Conservation (phyloP, 2,888 invertebrate species). For the Taenaris catops region DNA sequence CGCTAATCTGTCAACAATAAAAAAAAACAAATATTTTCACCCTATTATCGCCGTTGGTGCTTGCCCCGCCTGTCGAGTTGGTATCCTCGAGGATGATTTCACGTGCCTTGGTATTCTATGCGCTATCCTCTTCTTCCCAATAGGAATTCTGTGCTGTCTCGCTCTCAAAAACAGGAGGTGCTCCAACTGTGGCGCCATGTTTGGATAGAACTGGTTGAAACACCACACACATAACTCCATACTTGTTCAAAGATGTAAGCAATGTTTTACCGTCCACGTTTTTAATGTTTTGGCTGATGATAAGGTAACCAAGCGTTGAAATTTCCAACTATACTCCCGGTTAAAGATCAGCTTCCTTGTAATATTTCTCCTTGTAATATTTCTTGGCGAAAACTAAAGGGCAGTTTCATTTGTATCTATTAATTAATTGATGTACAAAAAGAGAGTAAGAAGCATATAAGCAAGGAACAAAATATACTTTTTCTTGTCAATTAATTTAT, state of each 20-base stretch:
- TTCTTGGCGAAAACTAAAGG: no score
- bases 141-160: conserved; percentile 93
- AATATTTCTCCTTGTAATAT: no score
- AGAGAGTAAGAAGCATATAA: no score
- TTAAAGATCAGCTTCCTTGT: no score
- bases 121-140: conserved; percentile 91
- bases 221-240: conserved; percentile 10
- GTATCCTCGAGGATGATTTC: conserved; percentile 92
- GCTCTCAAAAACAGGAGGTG: conserved; percentile 91
- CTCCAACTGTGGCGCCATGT: conserved; percentile 92
- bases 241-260: conserved; percentile 11
- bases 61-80: conserved; percentile 94
- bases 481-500: no score
- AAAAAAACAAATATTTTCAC: no score
- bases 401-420: no score
- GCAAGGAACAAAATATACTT: no score
- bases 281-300: conserved; percentile 20
- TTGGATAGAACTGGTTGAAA: conserved; percentile 64
- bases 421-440: no score
- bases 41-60: conserved; percentile 92
- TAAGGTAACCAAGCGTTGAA: conserved; percentile 23
- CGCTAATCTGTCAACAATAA: no score
- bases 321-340: no score
- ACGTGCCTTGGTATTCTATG: conserved; percentile 91
- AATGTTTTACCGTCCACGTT: conserved; percentile 13